Percentiles rank a stretch among this genome's conserved stretches.
Evolutionary conservation across 2,797 vertebrate genomes (phyloP).

Genomic region (Propithecus deckenii): DNA sequence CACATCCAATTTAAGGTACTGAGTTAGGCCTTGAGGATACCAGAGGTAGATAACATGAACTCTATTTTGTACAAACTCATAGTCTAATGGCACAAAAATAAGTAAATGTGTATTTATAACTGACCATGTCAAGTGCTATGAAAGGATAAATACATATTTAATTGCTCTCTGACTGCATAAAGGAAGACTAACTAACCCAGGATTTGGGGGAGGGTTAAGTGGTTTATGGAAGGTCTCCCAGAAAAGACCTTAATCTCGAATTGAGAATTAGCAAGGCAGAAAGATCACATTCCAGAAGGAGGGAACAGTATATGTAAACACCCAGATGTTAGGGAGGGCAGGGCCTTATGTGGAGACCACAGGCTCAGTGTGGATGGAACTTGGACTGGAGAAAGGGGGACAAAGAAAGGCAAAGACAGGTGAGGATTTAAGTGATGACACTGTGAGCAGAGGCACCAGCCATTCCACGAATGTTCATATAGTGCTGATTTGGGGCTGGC

Average conservation of each 20-base stretch:
- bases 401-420: neutral
- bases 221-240: neutral
- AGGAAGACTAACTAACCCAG: neutral
- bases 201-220: neutral
- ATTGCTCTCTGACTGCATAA: neutral
- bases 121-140: neutral
- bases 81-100: neutral
- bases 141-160: neutral
- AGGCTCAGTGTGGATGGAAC: neutral
- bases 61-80: neutral
- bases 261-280: neutral
- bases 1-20: neutral
- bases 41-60: neutral
- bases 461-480: neutral
- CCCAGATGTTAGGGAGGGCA: neutral
- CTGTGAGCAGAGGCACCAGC: neutral
- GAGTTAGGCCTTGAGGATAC: neutral
- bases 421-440: neutral
- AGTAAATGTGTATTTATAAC: neutral
- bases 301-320: neutral
- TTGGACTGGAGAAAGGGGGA: neutral
- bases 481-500: neutral
- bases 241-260: conserved; percentile 1
- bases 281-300: neutral
- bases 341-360: neutral